phyloP scores from a whole-genome alignment of 1,140 invertebrate species.

The Caligus rogercresseyi region DNA sequence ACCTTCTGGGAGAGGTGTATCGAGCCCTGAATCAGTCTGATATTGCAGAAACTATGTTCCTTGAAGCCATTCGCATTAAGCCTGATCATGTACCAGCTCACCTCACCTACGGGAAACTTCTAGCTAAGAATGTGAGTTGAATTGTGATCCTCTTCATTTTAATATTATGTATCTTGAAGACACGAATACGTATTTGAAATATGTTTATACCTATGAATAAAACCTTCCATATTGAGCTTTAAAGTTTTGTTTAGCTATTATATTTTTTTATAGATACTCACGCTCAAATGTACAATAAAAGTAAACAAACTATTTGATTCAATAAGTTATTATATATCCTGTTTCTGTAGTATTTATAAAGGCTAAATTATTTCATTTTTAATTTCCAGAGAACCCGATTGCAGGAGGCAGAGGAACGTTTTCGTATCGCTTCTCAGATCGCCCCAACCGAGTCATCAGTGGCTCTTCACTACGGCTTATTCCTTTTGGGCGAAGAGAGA shows the following conservation, averaged over 20 bases:
- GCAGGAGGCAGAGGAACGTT: slow-evolving; percentile 71
- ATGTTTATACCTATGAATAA: no score
- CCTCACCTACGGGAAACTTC: slow-evolving; percentile 71
- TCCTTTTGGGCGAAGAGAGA: slow-evolving; percentile 53
- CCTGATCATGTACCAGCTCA: slow-evolving; percentile 72
- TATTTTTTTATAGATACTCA: no score
- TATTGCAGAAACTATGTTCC: slow-evolving; percentile 65
- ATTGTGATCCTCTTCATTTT: background rate
- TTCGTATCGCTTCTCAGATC: slow-evolving; percentile 57
- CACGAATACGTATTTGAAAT: no score
- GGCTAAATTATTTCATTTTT: background rate
- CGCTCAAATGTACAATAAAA: no score
- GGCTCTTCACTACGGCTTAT: slow-evolving; percentile 75
- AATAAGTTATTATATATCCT: no score
- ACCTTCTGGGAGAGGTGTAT: slow-evolving; percentile 66
- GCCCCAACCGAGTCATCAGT: slow-evolving; percentile 63
- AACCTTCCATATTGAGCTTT: no score
- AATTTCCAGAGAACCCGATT: slow-evolving; percentile 48
- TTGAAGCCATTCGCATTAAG: slow-evolving; percentile 54
- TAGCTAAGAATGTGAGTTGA: slow-evolving; percentile 63
- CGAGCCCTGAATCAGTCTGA: slow-evolving; percentile 54
- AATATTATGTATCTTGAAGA: no score
- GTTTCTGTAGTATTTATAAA: no score
- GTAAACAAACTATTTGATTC: no score
- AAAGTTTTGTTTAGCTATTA: no score